These are phyloP conservation scores for Sphaerophoria rueppellii DNA, from an alignment of 2,888 invertebrate species.

Conservation along the genomic window DNA sequence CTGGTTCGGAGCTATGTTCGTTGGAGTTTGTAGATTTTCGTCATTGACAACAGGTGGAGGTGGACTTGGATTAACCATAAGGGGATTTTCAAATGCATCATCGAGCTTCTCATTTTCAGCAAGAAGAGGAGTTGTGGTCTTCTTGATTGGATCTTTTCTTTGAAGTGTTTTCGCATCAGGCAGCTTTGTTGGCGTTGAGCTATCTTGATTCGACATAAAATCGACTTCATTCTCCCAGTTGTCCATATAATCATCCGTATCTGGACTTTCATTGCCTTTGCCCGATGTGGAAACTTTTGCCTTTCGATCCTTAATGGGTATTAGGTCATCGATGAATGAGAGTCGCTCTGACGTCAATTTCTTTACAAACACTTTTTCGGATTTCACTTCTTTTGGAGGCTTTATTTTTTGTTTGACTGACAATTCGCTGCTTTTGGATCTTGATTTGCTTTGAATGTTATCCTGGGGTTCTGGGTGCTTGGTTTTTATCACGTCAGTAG, in stretches of 20 bases:
- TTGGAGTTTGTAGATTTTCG: background rate
- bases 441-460: background rate
- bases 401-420: slow-evolving; percentile 23
- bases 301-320: background rate
- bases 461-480: background rate
- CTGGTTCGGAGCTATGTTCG: background rate
- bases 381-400: background rate
- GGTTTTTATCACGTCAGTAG: background rate
- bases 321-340: slow-evolving; percentile 18
- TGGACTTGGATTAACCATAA: slow-evolving; percentile 77
- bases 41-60: slow-evolving; percentile 60
- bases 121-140: background rate
- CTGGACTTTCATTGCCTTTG: slow-evolving; percentile 78
- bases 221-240: slow-evolving; percentile 81
- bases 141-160: background rate
- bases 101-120: slow-evolving; percentile 33
- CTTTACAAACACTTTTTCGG: background rate
- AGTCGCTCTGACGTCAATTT: slow-evolving; percentile 11
- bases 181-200: slow-evolving; percentile 75
- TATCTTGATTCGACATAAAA: slow-evolving; percentile 77
- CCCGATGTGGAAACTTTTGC: background rate
- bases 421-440: slow-evolving; percentile 18
- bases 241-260: slow-evolving; percentile 81
- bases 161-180: slow-evolving; percentile 1
- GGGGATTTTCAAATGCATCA: slow-evolving; percentile 75